These are phyloP conservation scores for Amyelois transitella DNA, from an alignment of 1,140 invertebrate species.

Conservation along the genomic window DNA sequence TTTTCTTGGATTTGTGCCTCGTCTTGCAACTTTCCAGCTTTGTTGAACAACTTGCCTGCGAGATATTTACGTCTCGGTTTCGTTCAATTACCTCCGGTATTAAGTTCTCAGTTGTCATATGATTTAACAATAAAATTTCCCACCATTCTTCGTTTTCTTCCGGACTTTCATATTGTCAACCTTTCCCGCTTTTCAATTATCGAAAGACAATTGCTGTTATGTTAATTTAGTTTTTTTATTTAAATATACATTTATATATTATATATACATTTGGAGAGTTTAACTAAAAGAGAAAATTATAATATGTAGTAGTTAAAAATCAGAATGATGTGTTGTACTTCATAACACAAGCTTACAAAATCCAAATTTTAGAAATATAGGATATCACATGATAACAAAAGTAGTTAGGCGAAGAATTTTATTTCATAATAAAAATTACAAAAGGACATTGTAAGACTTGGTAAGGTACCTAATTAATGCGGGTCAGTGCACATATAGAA, in stretches of 20 bases:
- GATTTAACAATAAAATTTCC: not conserved
- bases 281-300: too few relatives aligned
- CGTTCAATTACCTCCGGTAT: constrained; percentile 21
- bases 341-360: too few relatives aligned
- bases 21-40: constrained; percentile 58
- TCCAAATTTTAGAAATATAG: too few relatives aligned
- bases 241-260: too few relatives aligned
- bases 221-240: too few relatives aligned
- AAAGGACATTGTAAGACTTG: not conserved
- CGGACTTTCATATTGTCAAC: not conserved
- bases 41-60: constrained; percentile 32
- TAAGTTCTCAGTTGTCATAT: constrained; percentile 2
- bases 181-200: not conserved
- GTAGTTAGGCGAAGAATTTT: too few relatives aligned
- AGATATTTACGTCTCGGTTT: constrained; percentile 16
- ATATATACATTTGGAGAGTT: too few relatives aligned
- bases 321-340: too few relatives aligned
- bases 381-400: too few relatives aligned
- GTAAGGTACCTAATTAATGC: not conserved
- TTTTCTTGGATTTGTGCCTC: constrained; percentile 22
- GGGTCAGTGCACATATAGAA: constrained; percentile 3
- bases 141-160: not conserved
- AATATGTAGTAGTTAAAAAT: too few relatives aligned
- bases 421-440: not conserved
- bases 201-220: not conserved